Percentiles rank a stretch among this genome's conserved stretches.
Conservation (phyloP, 2,797 vertebrate species). For the Karalla daura region DNA sequence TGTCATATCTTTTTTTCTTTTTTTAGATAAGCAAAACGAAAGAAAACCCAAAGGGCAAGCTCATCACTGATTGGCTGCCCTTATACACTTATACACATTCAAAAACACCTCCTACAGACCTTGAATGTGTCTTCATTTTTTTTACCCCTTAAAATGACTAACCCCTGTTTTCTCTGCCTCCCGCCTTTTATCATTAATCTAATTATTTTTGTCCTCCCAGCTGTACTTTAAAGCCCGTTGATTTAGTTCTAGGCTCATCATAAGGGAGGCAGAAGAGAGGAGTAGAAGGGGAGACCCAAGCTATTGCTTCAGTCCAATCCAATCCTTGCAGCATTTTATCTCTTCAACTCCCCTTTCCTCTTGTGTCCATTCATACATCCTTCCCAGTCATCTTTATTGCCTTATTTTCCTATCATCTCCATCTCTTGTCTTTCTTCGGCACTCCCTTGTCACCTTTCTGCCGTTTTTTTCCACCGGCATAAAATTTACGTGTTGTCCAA, state of each 20-base stretch:
- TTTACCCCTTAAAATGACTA: conserved; percentile 15
- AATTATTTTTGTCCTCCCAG: conserved; percentile 3
- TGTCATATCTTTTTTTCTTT: neutral
- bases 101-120: neutral
- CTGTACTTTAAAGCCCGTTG: conserved; percentile 24
- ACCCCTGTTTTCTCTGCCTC: neutral
- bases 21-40: neutral
- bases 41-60: neutral
- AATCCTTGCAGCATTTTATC: neutral
- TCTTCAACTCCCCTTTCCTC: neutral
- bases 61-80: neutral
- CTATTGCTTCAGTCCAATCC: neutral
- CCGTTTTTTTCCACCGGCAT: neutral
- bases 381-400: neutral
- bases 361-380: neutral
- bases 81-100: neutral
- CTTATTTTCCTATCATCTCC: neutral
- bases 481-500: conserved; percentile 2
- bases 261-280: neutral
- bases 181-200: conserved; percentile 19
- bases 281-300: neutral
- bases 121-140: neutral
- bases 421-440: neutral
- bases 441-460: neutral
- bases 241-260: conserved; percentile 15